phyloP scores from a whole-genome alignment of 2,113 vertebrate species.

The Cyrtonyx montezumae region DNA sequence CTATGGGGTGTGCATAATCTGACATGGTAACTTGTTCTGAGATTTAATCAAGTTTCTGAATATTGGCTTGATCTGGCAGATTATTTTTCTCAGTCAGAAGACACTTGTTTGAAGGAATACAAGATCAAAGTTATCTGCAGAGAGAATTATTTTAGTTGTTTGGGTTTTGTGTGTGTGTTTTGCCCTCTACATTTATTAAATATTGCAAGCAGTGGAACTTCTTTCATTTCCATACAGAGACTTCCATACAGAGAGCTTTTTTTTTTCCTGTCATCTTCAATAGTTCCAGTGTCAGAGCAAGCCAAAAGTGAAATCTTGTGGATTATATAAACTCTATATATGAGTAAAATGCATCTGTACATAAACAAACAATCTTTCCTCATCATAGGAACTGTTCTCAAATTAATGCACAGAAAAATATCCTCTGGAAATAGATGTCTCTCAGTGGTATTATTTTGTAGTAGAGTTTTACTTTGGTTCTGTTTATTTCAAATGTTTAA shows the following conservation, averaged over 20 bases:
- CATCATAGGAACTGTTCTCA: background rate
- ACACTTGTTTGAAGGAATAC: background rate
- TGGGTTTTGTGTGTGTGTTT: background rate
- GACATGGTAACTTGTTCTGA: background rate
- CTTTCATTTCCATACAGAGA: background rate
- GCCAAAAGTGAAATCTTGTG: background rate
- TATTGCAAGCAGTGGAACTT: background rate
- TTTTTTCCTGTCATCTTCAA: background rate
- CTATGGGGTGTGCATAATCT: fast-evolving
- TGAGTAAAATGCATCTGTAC: background rate
- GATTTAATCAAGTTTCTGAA: background rate
- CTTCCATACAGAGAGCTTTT: background rate
- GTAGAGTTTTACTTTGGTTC: background rate
- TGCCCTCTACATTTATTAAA: background rate
- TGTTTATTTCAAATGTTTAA: background rate
- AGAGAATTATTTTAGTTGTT: background rate
- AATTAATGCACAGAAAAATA: background rate
- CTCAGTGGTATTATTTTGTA: background rate
- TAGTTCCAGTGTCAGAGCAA: background rate
- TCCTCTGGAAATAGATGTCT: background rate
- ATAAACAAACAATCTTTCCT: background rate
- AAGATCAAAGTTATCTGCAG: background rate
- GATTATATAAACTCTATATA: background rate
- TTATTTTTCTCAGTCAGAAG: background rate
- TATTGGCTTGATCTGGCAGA: background rate